Evolutionary conservation across 2,797 vertebrate genomes (phyloP).

Genomic region (Hylomyscus alleni): DNA sequence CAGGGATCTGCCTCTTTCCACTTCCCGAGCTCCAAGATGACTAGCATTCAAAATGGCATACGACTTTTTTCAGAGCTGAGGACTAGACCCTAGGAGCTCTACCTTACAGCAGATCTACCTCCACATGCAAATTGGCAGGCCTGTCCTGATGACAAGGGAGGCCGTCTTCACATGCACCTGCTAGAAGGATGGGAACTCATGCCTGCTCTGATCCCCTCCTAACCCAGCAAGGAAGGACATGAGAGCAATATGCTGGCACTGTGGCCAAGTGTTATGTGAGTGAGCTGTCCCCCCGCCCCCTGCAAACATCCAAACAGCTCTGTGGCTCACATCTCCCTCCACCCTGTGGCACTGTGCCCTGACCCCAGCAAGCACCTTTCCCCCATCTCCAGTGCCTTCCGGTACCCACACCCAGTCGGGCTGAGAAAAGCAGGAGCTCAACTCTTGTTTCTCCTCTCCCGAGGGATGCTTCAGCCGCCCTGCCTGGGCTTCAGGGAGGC

Average conservation of each 20-base stretch:
- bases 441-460: slow-evolving; percentile 61
- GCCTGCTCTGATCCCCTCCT: background rate
- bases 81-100: background rate
- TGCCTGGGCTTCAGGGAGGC: slow-evolving; percentile 30
- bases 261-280: background rate
- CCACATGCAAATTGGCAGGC: background rate
- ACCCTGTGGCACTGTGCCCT: background rate
- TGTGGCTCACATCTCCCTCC: background rate
- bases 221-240: too few relatives aligned
- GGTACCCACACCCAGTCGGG: background rate
- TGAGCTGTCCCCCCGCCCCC: background rate
- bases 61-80: background rate
- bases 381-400: background rate
- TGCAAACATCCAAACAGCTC: background rate
- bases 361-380: background rate
- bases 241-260: background rate
- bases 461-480: background rate
- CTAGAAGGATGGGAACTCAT: too few relatives aligned
- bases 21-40: background rate
- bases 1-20: background rate
- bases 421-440: background rate
- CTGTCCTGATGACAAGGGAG: background rate
- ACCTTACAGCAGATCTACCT: background rate
- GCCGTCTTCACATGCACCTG: background rate
- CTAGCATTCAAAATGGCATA: background rate